A percentile compares a stretch with the other conserved stretches of the same genome.
Evolutionary conservation across 2,113 vertebrate species (phyloP).

Genomic region (Pygoscelis antarcticus): DNA sequence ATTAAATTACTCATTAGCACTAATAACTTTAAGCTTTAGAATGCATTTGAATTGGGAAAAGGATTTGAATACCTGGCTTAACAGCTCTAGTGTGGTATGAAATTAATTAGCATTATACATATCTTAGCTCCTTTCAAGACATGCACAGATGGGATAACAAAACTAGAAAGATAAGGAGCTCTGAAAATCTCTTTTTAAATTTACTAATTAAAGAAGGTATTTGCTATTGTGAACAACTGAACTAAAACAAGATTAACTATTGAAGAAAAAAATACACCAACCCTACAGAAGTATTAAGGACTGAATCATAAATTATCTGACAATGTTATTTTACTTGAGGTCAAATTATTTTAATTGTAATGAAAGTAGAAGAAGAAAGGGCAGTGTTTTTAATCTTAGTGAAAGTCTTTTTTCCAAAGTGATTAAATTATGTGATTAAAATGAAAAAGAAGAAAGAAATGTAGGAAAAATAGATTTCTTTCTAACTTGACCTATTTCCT

Average conservation of each 20-base stretch:
- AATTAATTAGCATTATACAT: slow-evolving; percentile 74
- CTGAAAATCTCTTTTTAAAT: slow-evolving; percentile 64
- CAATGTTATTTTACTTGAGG: slow-evolving; percentile 42
- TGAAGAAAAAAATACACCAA: slow-evolving; percentile 34
- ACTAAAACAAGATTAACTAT: slow-evolving; percentile 62
- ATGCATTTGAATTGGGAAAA: slow-evolving; percentile 65
- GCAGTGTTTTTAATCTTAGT: background rate
- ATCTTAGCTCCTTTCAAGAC: slow-evolving; percentile 67
- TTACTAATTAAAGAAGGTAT: slow-evolving; percentile 69
- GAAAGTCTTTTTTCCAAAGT: background rate
- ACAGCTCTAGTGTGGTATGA: slow-evolving; percentile 54
- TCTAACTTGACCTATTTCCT: background rate
- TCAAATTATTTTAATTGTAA: slow-evolving; percentile 50
- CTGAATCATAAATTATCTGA: slow-evolving; percentile 37
- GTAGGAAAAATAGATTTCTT: background rate
- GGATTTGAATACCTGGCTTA: slow-evolving; percentile 73
- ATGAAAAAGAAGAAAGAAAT: background rate
- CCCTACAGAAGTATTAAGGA: slow-evolving; percentile 42
- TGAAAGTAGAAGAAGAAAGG: background rate
- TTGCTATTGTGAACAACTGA: slow-evolving; percentile 54
- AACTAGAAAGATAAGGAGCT: slow-evolving; percentile 67
- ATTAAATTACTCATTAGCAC: slow-evolving; percentile 72
- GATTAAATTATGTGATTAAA: background rate
- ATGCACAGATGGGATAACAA: slow-evolving; percentile 62
- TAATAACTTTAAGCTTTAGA: slow-evolving; percentile 72